Evolutionary conservation across 2,797 vertebrate species (phyloP).

Genomic region (Mormyrus hasselquistii): DNA sequence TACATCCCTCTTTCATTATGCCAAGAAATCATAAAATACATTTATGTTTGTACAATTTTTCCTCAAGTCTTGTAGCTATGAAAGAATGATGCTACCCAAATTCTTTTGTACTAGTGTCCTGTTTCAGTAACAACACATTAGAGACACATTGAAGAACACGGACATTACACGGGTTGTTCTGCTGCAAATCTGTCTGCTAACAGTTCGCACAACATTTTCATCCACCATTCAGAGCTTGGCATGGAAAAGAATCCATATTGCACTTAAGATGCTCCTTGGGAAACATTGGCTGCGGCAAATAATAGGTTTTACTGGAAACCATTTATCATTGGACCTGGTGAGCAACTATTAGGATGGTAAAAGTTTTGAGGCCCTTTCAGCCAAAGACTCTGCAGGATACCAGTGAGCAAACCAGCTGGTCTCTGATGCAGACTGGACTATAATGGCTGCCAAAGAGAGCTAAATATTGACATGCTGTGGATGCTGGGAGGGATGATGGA

Average conservation of each 20-base stretch:
- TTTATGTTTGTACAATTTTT: neutral
- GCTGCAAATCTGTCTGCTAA: neutral
- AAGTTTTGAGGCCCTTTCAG: slow-evolving; percentile 45
- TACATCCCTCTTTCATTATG: neutral
- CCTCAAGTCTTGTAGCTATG: neutral
- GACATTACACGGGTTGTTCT: neutral
- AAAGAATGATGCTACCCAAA: neutral
- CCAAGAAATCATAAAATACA: neutral
- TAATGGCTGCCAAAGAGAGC: slow-evolving; percentile 46
- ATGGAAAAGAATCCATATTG: neutral
- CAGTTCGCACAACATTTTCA: neutral
- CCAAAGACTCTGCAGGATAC: slow-evolving; percentile 47
- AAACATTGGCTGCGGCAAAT: neutral
- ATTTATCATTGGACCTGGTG: slow-evolving; percentile 4
- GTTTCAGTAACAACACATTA: neutral
- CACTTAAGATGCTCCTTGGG: neutral
- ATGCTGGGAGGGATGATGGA: slow-evolving; percentile 48
- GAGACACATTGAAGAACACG: neutral
- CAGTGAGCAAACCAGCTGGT: slow-evolving; percentile 48
- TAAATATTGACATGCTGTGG: slow-evolving; percentile 57
- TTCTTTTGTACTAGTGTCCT: neutral
- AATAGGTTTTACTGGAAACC: neutral
- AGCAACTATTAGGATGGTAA: slow-evolving; percentile 40
- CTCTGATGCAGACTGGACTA: slow-evolving; percentile 30
- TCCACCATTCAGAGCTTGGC: neutral